These are phyloP conservation scores for Chelon labrosus DNA, from an alignment of 2,797 vertebrate genomes.

Conservation along the genomic window DNA sequence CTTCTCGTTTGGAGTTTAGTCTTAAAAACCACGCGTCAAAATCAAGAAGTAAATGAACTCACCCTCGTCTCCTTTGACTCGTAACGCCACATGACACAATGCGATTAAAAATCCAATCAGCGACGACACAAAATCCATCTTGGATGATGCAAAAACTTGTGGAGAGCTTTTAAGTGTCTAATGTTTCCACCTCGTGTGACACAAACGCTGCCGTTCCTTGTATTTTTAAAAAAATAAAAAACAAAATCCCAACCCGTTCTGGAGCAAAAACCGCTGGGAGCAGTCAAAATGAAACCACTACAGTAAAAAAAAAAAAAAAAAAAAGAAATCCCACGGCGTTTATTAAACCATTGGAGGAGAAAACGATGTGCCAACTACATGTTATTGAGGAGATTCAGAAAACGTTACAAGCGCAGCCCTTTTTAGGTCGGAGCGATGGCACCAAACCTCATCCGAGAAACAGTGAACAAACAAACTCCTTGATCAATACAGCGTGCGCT, in stretches of 20 bases:
- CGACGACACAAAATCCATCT: conserved; percentile 89
- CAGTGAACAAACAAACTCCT: conserved; percentile 52
- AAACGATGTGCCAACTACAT: conserved; percentile 50
- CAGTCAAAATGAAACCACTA: conserved; percentile 33
- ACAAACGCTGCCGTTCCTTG: conserved; percentile 12
- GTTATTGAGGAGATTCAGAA: conserved; percentile 34
- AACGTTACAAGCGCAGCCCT: background rate
- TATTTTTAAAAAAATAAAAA: background rate
- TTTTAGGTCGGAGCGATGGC: conserved; percentile 6
- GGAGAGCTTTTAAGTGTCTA: conserved; percentile 38
- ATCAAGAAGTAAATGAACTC: conserved; percentile 72
- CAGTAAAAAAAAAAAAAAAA: background rate
- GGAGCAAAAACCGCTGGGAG: conserved; percentile 17
- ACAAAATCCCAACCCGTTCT: conserved; percentile 44
- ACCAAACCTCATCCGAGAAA: conserved; percentile 38
- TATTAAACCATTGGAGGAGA: conserved; percentile 44
- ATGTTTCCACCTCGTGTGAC: conserved; percentile 30
- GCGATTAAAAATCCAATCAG: conserved; percentile 88
- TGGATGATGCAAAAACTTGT: conserved; percentile 54
- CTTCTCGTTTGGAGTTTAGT: background rate
- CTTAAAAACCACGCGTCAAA: conserved; percentile 25
- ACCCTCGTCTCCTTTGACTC: conserved; percentile 87
- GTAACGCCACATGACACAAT: conserved; percentile 78
- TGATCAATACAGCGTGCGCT: conserved; percentile 24
- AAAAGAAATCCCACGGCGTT: conserved; percentile 49